Evolutionary conservation across 2,888 invertebrate genomes (phyloP).

Genomic region (Tiliacea citrago): DNA sequence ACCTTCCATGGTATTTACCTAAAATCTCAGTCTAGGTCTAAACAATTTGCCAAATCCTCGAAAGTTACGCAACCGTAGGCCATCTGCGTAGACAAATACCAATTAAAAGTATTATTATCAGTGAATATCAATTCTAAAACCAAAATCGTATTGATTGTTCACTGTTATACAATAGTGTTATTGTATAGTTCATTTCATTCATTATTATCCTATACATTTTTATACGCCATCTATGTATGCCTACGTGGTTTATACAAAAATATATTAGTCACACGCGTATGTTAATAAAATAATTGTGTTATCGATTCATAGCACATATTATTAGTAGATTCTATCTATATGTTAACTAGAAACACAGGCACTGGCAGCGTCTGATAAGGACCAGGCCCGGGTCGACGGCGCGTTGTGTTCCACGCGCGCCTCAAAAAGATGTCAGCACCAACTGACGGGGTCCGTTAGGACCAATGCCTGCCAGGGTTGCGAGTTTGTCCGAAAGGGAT

Average conservation of each 20-base stretch:
- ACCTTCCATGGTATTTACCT: background rate
- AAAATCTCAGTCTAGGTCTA: slow-evolving; percentile 6
- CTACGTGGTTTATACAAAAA: slow-evolving; percentile 41
- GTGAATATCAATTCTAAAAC: slow-evolving; percentile 31
- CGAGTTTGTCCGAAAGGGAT: too few relatives aligned
- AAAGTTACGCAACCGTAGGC: slow-evolving; percentile 24
- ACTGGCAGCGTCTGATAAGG: too few relatives aligned
- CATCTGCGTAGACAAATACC: slow-evolving; percentile 16
- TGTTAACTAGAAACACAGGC: background rate
- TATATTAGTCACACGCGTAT: slow-evolving; percentile 48
- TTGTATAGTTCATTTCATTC: slow-evolving; percentile 57
- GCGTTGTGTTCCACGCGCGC: too few relatives aligned
- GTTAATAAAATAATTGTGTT: slow-evolving; percentile 34
- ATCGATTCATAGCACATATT: slow-evolving; percentile 10
- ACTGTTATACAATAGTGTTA: slow-evolving; percentile 57
- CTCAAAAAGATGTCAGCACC: too few relatives aligned
- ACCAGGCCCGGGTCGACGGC: too few relatives aligned
- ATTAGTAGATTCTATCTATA: background rate
- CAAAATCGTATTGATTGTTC: slow-evolving; percentile 44
- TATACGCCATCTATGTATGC: slow-evolving; percentile 30
- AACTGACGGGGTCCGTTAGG: too few relatives aligned
- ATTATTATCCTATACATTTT: slow-evolving; percentile 43
- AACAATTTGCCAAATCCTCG: slow-evolving; percentile 14
- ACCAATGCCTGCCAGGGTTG: too few relatives aligned
- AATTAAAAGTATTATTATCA: slow-evolving; percentile 32